Evolutionary conservation across 2,888 invertebrate genomes (phyloP), one percentile per base, ranked within the genome.

Genomic region (Hydraecia micacea): DNA sequence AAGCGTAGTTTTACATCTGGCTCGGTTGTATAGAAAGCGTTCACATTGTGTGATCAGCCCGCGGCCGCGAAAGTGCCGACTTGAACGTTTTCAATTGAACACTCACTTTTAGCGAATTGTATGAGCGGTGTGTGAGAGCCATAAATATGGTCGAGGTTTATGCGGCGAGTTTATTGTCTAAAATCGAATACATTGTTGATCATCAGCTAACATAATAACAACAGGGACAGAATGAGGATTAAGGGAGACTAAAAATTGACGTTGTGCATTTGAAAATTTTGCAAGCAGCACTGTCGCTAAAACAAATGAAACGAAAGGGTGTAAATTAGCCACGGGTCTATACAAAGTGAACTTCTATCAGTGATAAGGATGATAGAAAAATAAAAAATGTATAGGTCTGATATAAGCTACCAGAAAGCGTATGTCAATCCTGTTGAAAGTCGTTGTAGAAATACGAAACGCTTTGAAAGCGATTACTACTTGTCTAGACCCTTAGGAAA

Each of bases 51-150:
- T 76, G 75, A 77, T 74, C 70, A 75, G 83, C 88, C 89, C 46
- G 79, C 76, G 89, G 88, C 89, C 76, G 75, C 81, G 89, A 88
- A 88, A 88, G 88, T 85, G 80, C 39, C 52, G 73, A 81, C 74
- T 68, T 28, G 65, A 83, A 79, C 80, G 62, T 75, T 83, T 88
- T 84, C 88, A 89, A 89, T 87, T 77, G 81, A 76, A 83, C 62
- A 73, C 75, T 81, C 79, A 77, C 78, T 77, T 67, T 55, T 81
- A 72, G 80, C 75, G 78, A 85, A 78, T 81, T 76, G 71, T 79
- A 76, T 72, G 71, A 36, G 55, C 66, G 60, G 46, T 72, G n/a
- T 81, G 39, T 70, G 60, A 65, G 39, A n/a, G n/a, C n/a, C n/a
- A n/a, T n/a, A n/a, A n/a, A n/a, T n/a, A n/a, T n/a, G n/a, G 60